Evolutionary conservation across 2,888 invertebrate species (phyloP).

Genomic region (Tiphia femorata): DNA sequence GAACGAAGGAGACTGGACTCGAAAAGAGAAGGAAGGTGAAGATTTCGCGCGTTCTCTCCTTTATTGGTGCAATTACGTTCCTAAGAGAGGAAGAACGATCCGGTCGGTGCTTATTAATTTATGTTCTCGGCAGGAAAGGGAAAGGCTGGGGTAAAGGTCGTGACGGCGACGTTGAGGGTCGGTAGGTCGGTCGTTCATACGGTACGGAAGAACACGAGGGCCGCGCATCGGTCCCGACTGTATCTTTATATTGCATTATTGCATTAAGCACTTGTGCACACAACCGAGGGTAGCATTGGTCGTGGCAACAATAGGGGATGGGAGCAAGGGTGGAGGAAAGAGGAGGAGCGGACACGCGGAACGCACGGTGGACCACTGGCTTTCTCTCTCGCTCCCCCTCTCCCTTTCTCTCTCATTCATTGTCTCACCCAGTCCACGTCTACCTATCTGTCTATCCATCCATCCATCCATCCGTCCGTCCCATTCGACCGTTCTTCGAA

Average conservation of each 20-base stretch:
- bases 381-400: no score
- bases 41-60: neutral
- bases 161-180: no score
- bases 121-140: conserved; percentile 30
- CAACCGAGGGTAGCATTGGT: conserved; percentile 50
- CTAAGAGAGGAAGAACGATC: neutral
- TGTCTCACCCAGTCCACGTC: no score
- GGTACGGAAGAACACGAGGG: conserved; percentile 42
- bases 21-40: neutral
- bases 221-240: conserved; percentile 56
- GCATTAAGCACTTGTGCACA: conserved; percentile 66
- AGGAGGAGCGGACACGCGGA: neutral
- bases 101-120: conserved; percentile 46
- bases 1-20: neutral
- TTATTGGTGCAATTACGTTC: neutral
- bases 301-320: conserved; percentile 47
- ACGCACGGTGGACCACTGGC: no score
- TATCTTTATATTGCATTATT: conserved; percentile 67
- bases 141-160: conserved; percentile 21
- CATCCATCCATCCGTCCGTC: conserved; percentile 16
- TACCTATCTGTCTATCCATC: no score
- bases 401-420: no score
- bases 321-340: neutral
- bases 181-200: no score
- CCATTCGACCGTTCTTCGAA: conserved; percentile 29